These are phyloP conservation scores for Sminthurides aquaticus DNA, from an alignment of 2,888 invertebrate genomes.

Conservation along the genomic window DNA sequence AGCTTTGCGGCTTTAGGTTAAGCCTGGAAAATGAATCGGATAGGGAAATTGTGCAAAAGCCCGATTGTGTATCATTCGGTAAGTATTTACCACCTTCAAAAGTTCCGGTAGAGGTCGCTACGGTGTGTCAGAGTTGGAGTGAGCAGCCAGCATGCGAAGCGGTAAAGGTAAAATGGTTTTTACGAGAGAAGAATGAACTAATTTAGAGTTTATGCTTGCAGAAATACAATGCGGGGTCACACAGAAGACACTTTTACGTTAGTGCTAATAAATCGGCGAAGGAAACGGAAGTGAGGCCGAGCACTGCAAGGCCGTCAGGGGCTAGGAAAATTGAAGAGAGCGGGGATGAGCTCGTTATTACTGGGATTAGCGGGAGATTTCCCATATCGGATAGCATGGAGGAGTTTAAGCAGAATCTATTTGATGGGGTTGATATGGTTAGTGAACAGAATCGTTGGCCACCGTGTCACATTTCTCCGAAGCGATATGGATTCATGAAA, in stretches of 20 bases:
- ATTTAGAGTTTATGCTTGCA: neutral
- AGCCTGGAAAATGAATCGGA: constrained; percentile 10
- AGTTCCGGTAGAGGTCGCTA: neutral
- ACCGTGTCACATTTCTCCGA: neutral
- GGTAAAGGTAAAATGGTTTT: neutral
- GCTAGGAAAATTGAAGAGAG: neutral
- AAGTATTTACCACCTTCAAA: neutral
- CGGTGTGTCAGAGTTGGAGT: neutral
- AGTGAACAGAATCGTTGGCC: constrained; percentile 48
- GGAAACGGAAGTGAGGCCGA: neutral
- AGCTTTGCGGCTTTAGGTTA: no score
- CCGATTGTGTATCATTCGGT: constrained; percentile 3
- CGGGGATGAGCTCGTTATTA: constrained; percentile 44
- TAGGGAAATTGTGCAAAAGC: constrained; percentile 16
- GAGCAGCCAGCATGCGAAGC: no score
- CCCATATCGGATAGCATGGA: constrained; percentile 52
- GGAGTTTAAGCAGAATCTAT: constrained; percentile 51
- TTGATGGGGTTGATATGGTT: constrained; percentile 52
- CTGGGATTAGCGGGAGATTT: constrained; percentile 47
- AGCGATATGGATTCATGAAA: constrained; percentile 11
- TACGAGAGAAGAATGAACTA: neutral
- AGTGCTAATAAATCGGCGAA: neutral
- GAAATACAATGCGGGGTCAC: neutral
- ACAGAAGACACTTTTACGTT: neutral
- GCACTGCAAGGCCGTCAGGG: no score